These are phyloP conservation scores for Liparis tanakae DNA, from an alignment of 2,797 vertebrate genomes.

Conservation along the genomic window DNA sequence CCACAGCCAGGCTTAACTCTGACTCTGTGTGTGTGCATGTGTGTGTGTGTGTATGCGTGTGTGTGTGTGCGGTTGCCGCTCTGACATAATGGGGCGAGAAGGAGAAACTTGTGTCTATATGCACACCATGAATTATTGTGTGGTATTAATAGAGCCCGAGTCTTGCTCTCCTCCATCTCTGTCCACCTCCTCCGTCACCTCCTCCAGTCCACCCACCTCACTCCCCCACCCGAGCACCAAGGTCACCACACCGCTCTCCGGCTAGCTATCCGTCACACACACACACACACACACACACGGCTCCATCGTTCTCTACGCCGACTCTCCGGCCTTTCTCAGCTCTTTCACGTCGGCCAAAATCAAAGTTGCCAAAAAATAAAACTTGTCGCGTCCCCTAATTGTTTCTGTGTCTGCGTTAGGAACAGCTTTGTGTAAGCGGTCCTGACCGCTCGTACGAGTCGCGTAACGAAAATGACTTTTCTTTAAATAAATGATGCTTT, in stretches of 20 bases:
- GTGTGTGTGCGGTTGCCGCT: too few relatives aligned
- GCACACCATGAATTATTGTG: neutral
- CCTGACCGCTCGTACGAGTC: neutral
- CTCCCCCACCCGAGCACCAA: conserved; percentile 40
- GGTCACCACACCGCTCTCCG: conserved; percentile 44
- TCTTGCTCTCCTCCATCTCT: conserved; percentile 27
- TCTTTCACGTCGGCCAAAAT: conserved; percentile 9
- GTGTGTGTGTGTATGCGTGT: too few relatives aligned
- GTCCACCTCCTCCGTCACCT: conserved; percentile 18
- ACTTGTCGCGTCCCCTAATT: too few relatives aligned
- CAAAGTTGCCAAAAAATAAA: neutral
- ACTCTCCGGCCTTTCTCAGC: conserved; percentile 12
- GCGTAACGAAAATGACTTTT: neutral
- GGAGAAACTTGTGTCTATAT: neutral
- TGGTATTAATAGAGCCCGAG: conserved; percentile 2
- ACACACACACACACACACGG: conserved; percentile 22
- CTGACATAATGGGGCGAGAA: too few relatives aligned
- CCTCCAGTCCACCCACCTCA: conserved; percentile 40
- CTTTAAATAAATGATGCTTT: neutral
- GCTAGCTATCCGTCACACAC: conserved; percentile 26
- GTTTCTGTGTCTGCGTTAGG: neutral
- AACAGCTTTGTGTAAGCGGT: too few relatives aligned
- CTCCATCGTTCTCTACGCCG: neutral
- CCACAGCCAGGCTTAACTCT: conserved; percentile 20
- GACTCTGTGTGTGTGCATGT: neutral